Percentiles rank a stretch among this genome's conserved stretches.
These are phyloP conservation scores for Cydia strobilella DNA, from an alignment of 1,140 invertebrate species.

Conservation along the genomic window DNA sequence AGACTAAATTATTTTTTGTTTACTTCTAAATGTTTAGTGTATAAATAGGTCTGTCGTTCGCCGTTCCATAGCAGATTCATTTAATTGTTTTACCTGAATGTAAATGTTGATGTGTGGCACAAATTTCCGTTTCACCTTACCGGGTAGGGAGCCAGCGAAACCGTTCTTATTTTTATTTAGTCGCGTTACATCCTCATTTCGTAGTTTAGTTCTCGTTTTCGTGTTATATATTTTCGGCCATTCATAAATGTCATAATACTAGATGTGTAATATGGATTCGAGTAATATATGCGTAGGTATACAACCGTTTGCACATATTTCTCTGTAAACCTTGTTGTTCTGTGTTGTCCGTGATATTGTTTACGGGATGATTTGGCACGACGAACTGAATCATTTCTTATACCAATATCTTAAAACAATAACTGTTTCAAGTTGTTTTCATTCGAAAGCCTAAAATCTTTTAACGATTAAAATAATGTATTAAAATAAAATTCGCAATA, in stretches of 20 bases:
- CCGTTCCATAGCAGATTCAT: conserved; percentile 32
- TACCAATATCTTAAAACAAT: conserved; percentile 44
- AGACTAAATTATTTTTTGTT: conserved; percentile 33
- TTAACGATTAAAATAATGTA: conserved; percentile 37
- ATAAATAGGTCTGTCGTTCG: conserved; percentile 31
- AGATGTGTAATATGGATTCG: conserved; percentile 74
- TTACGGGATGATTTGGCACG: conserved; percentile 40
- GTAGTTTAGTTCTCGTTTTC: conserved; percentile 59
- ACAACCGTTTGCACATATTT: conserved; percentile 39
- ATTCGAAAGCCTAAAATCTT: conserved; percentile 40
- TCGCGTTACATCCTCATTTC: conserved; percentile 51
- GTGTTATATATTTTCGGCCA: conserved; percentile 62
- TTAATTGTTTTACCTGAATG: conserved; percentile 36
- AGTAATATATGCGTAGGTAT: conserved; percentile 61
- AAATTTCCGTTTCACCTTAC: conserved; percentile 37
- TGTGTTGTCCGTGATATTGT: conserved; percentile 38
- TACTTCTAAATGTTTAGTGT: conserved; percentile 34
- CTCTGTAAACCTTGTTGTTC: conserved; percentile 40
- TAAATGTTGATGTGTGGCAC: conserved; percentile 42
- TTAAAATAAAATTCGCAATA: conserved; percentile 42
- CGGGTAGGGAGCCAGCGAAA: conserved; percentile 28
- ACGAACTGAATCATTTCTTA: conserved; percentile 44
- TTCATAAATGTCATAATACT: conserved; percentile 73
- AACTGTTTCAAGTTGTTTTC: conserved; percentile 46
- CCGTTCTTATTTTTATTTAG: conserved; percentile 40